A percentile compares a stretch with the other conserved stretches of the same genome.
These are phyloP conservation scores for Epinotia ramella DNA, from an alignment of 2,888 invertebrate genomes.

Conservation along the genomic window DNA sequence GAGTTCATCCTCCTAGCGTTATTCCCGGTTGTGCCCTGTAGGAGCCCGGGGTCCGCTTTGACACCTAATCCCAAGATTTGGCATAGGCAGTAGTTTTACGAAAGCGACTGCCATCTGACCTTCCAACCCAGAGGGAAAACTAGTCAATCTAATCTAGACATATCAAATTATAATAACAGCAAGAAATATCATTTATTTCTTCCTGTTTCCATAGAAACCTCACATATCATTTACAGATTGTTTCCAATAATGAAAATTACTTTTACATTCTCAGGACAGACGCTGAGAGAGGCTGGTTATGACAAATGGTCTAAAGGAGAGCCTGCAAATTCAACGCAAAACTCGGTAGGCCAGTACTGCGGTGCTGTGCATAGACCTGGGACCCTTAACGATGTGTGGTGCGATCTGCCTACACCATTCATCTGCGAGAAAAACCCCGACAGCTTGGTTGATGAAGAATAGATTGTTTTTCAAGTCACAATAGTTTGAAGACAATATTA, in stretches of 20 bases:
- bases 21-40: too few relatives aligned
- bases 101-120: too few relatives aligned
- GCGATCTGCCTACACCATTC: conserved; percentile 47
- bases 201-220: too few relatives aligned
- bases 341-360: conserved; percentile 19
- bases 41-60: too few relatives aligned
- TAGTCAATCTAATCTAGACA: too few relatives aligned
- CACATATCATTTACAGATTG: too few relatives aligned
- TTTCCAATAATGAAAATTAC: neutral
- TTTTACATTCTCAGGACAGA: conserved; percentile 54
- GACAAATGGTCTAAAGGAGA: conserved; percentile 55
- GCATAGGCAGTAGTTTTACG: too few relatives aligned
- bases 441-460: conserved; percentile 48
- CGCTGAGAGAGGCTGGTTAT: conserved; percentile 59
- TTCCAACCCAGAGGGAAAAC: too few relatives aligned
- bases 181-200: too few relatives aligned
- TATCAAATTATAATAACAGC: too few relatives aligned
- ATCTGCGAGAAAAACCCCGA: conserved; percentile 57
- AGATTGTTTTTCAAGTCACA: neutral
- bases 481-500: neutral
- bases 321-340: conserved; percentile 54
- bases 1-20: too few relatives aligned
- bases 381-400: conserved; percentile 32
- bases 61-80: too few relatives aligned
- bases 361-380: conserved; percentile 22